Conservation (phyloP, 2,888 invertebrate species). For the Drosophila imparisetae region DNA sequence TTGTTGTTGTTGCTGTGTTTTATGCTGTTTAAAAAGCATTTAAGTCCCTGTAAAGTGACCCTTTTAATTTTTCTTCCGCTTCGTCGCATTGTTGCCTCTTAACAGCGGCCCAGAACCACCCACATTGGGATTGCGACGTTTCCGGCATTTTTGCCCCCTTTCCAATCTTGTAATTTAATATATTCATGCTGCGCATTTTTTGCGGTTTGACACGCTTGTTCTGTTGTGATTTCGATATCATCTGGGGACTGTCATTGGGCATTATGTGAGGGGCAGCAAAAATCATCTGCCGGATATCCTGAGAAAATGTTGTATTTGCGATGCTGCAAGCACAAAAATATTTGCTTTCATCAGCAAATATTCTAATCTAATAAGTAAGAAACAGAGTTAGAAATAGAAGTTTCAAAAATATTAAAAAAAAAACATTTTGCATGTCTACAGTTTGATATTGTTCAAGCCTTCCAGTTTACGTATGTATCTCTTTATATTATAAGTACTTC, state of each 20-base stretch:
- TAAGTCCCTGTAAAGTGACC: slow-evolving; percentile 81
- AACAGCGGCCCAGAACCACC: slow-evolving; percentile 49
- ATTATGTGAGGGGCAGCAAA: slow-evolving; percentile 10
- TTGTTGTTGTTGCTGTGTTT: slow-evolving; percentile 22
- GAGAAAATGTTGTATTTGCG: neutral
- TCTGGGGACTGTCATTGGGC: slow-evolving; percentile 43
- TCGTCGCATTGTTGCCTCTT: slow-evolving; percentile 74
- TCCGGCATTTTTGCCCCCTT: slow-evolving; percentile 29
- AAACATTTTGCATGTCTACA: neutral
- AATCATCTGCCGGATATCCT: slow-evolving; percentile 2
- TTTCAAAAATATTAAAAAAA: neutral
- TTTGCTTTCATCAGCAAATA: no score
- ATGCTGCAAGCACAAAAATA: slow-evolving; percentile 7
- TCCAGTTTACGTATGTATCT: neutral
- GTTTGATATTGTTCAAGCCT: neutral
- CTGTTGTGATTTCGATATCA: slow-evolving; percentile 67
- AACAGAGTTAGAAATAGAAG: neutral
- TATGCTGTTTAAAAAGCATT: slow-evolving; percentile 67
- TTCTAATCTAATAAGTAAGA: neutral
- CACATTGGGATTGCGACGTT: slow-evolving; percentile 43
- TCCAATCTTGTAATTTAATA: slow-evolving; percentile 69
- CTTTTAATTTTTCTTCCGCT: slow-evolving; percentile 78
- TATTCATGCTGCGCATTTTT: slow-evolving; percentile 74
- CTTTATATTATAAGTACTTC: neutral
- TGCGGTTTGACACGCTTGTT: slow-evolving; percentile 79